Conservation (phyloP, 2,113 vertebrate genomes). For the Campylomormyrus tamandua region DNA sequence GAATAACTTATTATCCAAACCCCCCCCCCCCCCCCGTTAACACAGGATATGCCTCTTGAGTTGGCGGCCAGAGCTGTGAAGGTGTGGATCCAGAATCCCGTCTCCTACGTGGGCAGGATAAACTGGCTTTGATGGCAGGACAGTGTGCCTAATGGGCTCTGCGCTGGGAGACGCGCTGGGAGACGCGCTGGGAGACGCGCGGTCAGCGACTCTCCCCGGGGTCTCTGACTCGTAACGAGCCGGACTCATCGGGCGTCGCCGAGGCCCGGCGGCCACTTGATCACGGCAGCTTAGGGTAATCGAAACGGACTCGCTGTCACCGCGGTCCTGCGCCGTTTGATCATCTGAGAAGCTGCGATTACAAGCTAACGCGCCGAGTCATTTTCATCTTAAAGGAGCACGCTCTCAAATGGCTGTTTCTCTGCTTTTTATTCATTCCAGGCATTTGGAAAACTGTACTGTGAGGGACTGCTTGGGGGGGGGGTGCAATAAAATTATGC, state of each 20-base stretch:
- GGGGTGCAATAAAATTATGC: no score
- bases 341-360: neutral
- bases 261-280: neutral
- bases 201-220: neutral
- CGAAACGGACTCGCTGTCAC: neutral
- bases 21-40: neutral
- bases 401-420: neutral
- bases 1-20: neutral
- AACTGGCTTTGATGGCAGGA: neutral
- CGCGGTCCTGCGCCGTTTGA: neutral
- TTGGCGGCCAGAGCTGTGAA: neutral
- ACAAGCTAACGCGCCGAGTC: neutral
- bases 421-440: neutral
- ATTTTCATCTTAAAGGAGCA: neutral
- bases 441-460: neutral
- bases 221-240: neutral
- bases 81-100: neutral
- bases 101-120: neutral
- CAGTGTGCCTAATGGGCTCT: neutral
- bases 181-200: neutral
- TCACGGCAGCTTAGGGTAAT: conserved; percentile 2
- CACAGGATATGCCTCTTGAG: neutral
- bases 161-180: neutral
- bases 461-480: neutral
- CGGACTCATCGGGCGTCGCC: neutral